phyloP scores from a whole-genome alignment of 2,888 invertebrate species.

The Apoderus coryli region DNA sequence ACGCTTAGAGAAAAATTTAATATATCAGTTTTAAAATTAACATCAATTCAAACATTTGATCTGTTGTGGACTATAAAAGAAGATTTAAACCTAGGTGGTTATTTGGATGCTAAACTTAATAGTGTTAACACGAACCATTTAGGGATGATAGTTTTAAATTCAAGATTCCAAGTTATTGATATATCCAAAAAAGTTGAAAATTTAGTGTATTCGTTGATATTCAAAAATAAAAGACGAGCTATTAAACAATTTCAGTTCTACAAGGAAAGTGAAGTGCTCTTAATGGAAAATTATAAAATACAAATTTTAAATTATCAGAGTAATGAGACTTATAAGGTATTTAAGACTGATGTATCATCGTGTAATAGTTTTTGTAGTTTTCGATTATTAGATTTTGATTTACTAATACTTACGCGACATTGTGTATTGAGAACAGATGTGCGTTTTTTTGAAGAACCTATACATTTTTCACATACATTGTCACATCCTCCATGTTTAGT shows the following conservation, averaged over 20 bases:
- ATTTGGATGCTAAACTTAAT: conserved; percentile 18
- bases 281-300: conserved; percentile 16
- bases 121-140: conserved; percentile 10
- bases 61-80: neutral
- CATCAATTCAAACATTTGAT: too few relatives aligned
- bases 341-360: conserved; percentile 17
- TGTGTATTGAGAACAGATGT: conserved; percentile 19
- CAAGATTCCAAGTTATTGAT: conserved; percentile 15
- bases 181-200: conserved; percentile 12
- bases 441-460: conserved; percentile 13
- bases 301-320: conserved; percentile 15
- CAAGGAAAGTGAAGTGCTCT: conserved; percentile 14
- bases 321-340: conserved; percentile 11
- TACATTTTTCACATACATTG: conserved; percentile 17
- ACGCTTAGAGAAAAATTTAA: conserved; percentile 15
- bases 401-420: conserved; percentile 17
- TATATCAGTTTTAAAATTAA: too few relatives aligned
- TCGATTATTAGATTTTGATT: conserved; percentile 11
- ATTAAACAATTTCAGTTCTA: conserved; percentile 18
- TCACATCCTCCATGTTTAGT: conserved; percentile 18
- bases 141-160: conserved; percentile 13
- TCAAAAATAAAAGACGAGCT: too few relatives aligned
- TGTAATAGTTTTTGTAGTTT: conserved; percentile 20
- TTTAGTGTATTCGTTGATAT: too few relatives aligned
- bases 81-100: neutral